Conservation (phyloP, 2,888 invertebrate species). For the Xanthia icteritia region DNA sequence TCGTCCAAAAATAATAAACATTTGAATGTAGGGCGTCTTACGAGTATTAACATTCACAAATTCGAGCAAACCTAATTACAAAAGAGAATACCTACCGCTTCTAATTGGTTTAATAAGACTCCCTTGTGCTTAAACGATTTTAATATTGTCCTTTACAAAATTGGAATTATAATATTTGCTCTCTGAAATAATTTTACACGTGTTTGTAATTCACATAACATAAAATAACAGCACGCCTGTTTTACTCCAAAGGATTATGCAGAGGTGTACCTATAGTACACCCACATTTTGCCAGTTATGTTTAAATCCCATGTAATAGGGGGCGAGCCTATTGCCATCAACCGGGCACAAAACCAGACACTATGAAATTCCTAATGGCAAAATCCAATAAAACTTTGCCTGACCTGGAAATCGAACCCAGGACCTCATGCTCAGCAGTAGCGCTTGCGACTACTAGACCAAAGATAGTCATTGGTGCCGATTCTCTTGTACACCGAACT, state of each 20-base stretch:
- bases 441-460: too few relatives aligned
- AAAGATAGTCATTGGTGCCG: too few relatives aligned
- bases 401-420: too few relatives aligned
- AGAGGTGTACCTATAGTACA: background rate
- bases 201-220: background rate
- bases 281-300: background rate
- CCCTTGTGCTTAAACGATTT: conserved; percentile 46
- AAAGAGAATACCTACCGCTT: conserved; percentile 29
- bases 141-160: conserved; percentile 47
- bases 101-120: conserved; percentile 50
- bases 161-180: conserved; percentile 36
- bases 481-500: too few relatives aligned
- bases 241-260: background rate
- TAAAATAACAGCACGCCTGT: too few relatives aligned
- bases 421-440: too few relatives aligned
- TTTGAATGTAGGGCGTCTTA: conserved; percentile 24
- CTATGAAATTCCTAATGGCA: too few relatives aligned
- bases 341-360: too few relatives aligned
- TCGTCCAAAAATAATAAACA: conserved; percentile 20
- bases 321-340: too few relatives aligned
- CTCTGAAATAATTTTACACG: conserved; percentile 19
- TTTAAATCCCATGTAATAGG: too few relatives aligned
- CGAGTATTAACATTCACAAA: conserved; percentile 38
- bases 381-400: too few relatives aligned
- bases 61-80: conserved; percentile 51